These are phyloP conservation scores for Aeoliscus strigatus DNA, from an alignment of 2,797 vertebrate species.

Conservation along the genomic window DNA sequence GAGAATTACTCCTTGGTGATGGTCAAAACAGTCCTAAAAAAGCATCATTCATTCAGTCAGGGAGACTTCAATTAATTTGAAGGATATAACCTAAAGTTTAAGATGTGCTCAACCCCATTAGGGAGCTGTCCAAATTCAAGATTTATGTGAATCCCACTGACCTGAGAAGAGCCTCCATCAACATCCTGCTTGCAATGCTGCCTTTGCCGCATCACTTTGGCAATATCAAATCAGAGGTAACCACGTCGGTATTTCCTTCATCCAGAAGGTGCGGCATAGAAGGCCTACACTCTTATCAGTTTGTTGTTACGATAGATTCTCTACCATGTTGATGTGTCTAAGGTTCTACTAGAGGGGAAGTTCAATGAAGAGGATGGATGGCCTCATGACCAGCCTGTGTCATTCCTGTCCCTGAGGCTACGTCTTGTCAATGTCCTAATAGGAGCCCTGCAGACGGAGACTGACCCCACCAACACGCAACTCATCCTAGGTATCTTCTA, in stretches of 20 bases:
- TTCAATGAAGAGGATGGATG: constrained; percentile 90
- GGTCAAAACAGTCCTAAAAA: too few species aligned
- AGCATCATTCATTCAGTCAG: too few species aligned
- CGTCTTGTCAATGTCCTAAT: constrained; percentile 94
- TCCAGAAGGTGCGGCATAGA: too few species aligned
- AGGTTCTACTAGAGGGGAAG: constrained; percentile 94
- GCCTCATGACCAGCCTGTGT: constrained; percentile 87
- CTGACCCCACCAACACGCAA: constrained; percentile 93
- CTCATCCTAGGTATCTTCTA: constrained; percentile 85
- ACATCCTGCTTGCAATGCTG: constrained; percentile 90
- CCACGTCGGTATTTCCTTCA: background rate
- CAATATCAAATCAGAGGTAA: constrained; percentile 93
- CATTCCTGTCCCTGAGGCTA: constrained; percentile 90
- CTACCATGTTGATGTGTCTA: constrained; percentile 22
- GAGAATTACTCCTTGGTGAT: too few species aligned
- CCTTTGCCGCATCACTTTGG: constrained; percentile 97
- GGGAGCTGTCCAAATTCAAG: constrained; percentile 97
- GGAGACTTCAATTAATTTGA: background rate
- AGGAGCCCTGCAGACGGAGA: constrained; percentile 93
- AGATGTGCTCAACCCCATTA: constrained; percentile 52
- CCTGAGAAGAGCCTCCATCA: constrained; percentile 91
- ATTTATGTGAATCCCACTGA: constrained; percentile 93
- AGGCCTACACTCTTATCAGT: too few species aligned
- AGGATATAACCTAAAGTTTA: background rate
- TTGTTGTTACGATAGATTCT: background rate